A percentile compares a stretch with the other conserved stretches of the same genome.
Conservation (phyloP, 2,888 invertebrate genomes). For the Temnothorax unifasciatus region DNA sequence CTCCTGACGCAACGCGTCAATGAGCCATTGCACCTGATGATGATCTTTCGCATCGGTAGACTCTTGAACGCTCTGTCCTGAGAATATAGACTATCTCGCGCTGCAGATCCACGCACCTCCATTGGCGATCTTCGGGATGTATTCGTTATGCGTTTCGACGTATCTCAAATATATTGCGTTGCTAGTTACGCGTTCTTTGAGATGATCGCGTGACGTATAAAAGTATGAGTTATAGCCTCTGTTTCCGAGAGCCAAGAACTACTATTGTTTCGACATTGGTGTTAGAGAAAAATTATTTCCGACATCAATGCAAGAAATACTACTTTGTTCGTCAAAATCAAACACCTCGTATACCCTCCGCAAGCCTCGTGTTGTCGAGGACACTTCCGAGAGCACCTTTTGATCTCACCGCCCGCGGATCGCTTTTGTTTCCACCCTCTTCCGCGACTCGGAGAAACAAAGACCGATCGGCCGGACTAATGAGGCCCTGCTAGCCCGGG, state of each 20-base stretch:
- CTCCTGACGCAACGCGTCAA: constrained; percentile 43
- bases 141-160: constrained; percentile 16
- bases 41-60: constrained; percentile 43
- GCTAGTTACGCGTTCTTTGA: constrained; percentile 12
- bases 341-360: background rate
- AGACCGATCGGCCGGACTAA: constrained; percentile 70
- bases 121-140: constrained; percentile 6
- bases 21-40: constrained; percentile 49
- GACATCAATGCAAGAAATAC: background rate
- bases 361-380: constrained; percentile 10
- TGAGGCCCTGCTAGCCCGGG: constrained; percentile 64
- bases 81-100: constrained; percentile 20
- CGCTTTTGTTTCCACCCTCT: constrained; percentile 60
- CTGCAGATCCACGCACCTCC: background rate
- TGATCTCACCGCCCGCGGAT: constrained; percentile 77
- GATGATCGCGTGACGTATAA: background rate
- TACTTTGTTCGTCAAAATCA: constrained; percentile 1
- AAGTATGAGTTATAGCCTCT: background rate
- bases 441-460: constrained; percentile 65
- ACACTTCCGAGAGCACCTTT: constrained; percentile 64
- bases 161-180: constrained; percentile 13
- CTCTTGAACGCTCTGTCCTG: constrained; percentile 10
- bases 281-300: background rate
- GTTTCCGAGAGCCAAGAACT: background rate
- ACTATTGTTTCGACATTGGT: background rate